Evolutionary conservation across 2,797 vertebrate genomes (phyloP).

Genomic region (Mallotus villosus): DNA sequence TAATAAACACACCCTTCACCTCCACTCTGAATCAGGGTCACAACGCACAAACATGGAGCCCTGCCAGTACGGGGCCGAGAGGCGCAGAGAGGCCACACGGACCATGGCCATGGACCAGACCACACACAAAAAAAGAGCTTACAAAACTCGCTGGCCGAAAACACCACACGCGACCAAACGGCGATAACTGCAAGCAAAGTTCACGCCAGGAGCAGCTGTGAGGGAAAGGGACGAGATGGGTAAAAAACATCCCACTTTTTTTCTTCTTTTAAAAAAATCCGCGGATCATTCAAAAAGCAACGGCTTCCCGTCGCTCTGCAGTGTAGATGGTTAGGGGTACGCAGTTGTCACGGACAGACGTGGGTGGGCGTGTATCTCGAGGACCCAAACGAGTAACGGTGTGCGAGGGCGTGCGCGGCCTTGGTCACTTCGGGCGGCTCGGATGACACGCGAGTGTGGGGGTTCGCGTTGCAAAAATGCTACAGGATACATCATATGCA

Average conservation of each 20-base stretch:
- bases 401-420: too few species aligned
- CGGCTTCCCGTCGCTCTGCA: too few species aligned
- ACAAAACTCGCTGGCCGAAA: background rate
- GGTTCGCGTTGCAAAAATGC: slow-evolving; percentile 1
- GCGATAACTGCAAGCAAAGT: slow-evolving; percentile 36
- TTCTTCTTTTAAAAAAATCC: slow-evolving; percentile 37
- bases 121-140: too few species aligned
- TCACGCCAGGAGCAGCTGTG: slow-evolving; percentile 54
- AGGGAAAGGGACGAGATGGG: slow-evolving; percentile 48
- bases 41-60: slow-evolving; percentile 33
- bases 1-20: slow-evolving; percentile 43
- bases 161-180: slow-evolving; percentile 13
- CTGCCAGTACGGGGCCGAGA: slow-evolving; percentile 28
- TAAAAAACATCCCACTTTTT: slow-evolving; percentile 63
- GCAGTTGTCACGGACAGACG: too few species aligned
- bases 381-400: too few species aligned
- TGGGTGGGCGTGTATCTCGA: too few species aligned
- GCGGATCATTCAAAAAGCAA: too few species aligned
- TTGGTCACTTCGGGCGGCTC: too few species aligned
- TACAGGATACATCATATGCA: slow-evolving; percentile 7
- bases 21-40: slow-evolving; percentile 13
- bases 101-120: slow-evolving; percentile 41
- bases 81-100: slow-evolving; percentile 44
- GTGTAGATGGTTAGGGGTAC: too few species aligned
- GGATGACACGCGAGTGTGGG: background rate